A percentile compares a stretch with the other conserved stretches of the same genome.
Evolutionary conservation across 2,888 invertebrate species (phyloP).

Genomic region (Drosophila parthenogenetica): DNA sequence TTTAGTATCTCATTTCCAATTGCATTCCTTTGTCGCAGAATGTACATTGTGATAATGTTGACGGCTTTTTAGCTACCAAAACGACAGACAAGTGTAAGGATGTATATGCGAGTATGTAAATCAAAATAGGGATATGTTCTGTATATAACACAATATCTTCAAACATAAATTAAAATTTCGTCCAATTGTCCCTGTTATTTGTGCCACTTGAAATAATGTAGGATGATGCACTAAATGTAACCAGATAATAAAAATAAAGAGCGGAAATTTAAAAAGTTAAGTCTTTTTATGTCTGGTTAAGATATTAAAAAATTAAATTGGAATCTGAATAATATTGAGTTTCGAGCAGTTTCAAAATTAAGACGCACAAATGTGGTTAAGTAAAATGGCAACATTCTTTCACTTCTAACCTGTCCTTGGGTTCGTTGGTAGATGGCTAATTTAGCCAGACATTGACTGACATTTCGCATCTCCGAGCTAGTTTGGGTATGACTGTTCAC

Average conservation of each 20-base stretch:
- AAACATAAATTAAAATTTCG: slow-evolving; percentile 69
- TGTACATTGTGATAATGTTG: slow-evolving; percentile 15
- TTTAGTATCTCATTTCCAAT: slow-evolving; percentile 28
- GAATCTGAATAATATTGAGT: slow-evolving; percentile 8
- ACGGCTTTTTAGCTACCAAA: slow-evolving; percentile 21
- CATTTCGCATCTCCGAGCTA: slow-evolving; percentile 40
- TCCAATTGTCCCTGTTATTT: slow-evolving; percentile 75
- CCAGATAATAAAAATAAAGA: slow-evolving; percentile 10
- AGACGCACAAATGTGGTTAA: slow-evolving; percentile 9
- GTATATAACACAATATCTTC: slow-evolving; percentile 26
- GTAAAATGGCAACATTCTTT: slow-evolving; percentile 51
- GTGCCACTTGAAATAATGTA: slow-evolving; percentile 65
- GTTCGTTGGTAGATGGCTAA: slow-evolving; percentile 33
- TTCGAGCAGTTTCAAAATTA: too few species aligned
- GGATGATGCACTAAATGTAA: slow-evolving; percentile 60
- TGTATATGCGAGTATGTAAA: background rate
- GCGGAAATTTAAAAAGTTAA: background rate
- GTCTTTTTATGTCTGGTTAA: slow-evolving; percentile 1
- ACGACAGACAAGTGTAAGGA: background rate
- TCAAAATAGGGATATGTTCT: slow-evolving; percentile 18
- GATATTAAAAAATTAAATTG: slow-evolving; percentile 59
- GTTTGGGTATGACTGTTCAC: slow-evolving; percentile 49
- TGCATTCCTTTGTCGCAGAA: slow-evolving; percentile 11
- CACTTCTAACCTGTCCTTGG: too few species aligned
- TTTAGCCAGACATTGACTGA: slow-evolving; percentile 54